phyloP scores from a whole-genome alignment of 2,888 invertebrate species.

The Caenorhabditis sinica region DNA sequence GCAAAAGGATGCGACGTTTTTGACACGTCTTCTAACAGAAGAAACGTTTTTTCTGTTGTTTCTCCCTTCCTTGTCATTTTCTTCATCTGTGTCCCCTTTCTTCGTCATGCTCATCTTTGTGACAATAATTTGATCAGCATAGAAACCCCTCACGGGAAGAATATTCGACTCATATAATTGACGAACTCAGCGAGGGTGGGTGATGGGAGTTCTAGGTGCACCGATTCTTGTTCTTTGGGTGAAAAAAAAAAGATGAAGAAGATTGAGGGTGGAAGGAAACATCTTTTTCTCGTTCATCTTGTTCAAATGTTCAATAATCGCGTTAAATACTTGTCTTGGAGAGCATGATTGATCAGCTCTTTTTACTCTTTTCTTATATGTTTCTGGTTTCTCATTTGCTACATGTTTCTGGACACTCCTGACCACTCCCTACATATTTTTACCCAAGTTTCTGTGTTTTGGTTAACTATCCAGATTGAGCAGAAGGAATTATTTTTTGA shows the following conservation, averaged over 20 bases:
- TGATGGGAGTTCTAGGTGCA: slow-evolving; percentile 30
- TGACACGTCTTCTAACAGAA: slow-evolving; percentile 55
- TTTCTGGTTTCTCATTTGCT: slow-evolving; percentile 53
- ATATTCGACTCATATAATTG: slow-evolving; percentile 23
- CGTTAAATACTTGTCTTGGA: slow-evolving; percentile 61
- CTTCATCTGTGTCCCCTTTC: slow-evolving; percentile 5
- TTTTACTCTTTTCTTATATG: slow-evolving; percentile 32
- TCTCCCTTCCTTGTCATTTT: slow-evolving; percentile 3
- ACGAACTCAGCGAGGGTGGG: slow-evolving; percentile 19
- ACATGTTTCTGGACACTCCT: slow-evolving; percentile 2
- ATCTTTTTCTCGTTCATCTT: slow-evolving; percentile 63
- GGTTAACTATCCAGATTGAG: not conserved
- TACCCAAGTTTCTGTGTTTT: not conserved
- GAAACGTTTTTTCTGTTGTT: slow-evolving; percentile 42
- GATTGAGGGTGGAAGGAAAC: slow-evolving; percentile 46
- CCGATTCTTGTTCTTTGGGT: slow-evolving; percentile 18
- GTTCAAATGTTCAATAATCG: slow-evolving; percentile 63
- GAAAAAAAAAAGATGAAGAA: slow-evolving; percentile 27
- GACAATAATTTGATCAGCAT: slow-evolving; percentile 55
- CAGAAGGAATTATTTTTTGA: not conserved
- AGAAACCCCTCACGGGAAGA: slow-evolving; percentile 15
- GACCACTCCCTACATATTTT: not conserved
- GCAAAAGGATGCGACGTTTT: slow-evolving; percentile 57
- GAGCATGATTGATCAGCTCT: slow-evolving; percentile 64
- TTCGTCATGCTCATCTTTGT: slow-evolving; percentile 50